Evolutionary conservation across 2,797 vertebrate species (phyloP).

Genomic region (Psittacula derbiana): DNA sequence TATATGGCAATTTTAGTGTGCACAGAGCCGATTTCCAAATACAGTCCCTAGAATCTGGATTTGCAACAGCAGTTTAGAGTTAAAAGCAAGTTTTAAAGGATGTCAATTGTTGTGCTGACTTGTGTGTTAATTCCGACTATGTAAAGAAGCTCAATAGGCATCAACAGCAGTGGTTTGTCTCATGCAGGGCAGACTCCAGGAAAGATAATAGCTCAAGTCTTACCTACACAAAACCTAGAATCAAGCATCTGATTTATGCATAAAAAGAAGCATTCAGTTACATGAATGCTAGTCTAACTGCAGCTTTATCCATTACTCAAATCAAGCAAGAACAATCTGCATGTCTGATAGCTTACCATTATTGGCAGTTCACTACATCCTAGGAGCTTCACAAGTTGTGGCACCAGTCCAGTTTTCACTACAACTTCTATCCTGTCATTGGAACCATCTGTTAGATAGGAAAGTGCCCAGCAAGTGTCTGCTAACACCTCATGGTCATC

Average conservation of each 20-base stretch:
- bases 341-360: constrained; percentile 77
- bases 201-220: not conserved
- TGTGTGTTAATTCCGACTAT: not conserved
- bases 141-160: not conserved
- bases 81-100: not conserved
- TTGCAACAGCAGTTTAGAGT: not conserved
- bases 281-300: not conserved
- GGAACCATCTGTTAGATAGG: constrained; percentile 94
- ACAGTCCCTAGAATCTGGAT: not conserved
- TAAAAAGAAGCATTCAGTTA: not conserved
- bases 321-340: not conserved
- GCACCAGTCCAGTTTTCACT: constrained; percentile 84
- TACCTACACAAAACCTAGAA: not conserved
- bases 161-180: not conserved
- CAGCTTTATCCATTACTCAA: not conserved
- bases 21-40: not conserved
- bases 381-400: constrained; percentile 88
- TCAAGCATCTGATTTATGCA: not conserved
- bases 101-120: not conserved
- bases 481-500: constrained; percentile 90
- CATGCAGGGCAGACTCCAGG: not conserved
- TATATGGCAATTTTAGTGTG: not conserved
- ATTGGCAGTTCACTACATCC: constrained; percentile 86
- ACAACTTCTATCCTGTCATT: constrained; percentile 96
- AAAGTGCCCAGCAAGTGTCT: constrained; percentile 94